Conservation (phyloP, 1,140 invertebrate species). For the Anoplolepis gracilipes region DNA sequence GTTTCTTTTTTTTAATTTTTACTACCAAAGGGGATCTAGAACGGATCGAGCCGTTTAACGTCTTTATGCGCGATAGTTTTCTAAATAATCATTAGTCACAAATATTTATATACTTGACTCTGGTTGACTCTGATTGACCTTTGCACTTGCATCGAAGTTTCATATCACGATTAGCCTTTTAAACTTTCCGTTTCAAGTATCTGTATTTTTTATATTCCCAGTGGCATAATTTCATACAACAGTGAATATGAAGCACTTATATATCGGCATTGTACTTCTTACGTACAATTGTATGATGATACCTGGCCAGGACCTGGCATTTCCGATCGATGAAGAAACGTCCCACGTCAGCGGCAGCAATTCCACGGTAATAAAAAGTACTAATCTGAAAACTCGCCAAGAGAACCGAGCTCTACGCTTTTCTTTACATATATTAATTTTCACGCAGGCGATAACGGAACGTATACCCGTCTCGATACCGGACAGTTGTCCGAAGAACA, state of each 20-base stretch:
- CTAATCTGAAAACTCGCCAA: conserved; percentile 3
- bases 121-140: not conserved
- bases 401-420: not conserved
- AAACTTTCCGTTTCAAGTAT: not conserved
- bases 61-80: not conserved
- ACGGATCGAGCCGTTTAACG: not conserved
- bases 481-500: conserved; percentile 87
- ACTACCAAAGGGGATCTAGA: not conserved
- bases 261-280: conserved; percentile 46
- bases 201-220: not conserved
- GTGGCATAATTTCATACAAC: not conserved
- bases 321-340: conserved; percentile 70
- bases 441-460: conserved; percentile 68
- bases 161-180: not conserved
- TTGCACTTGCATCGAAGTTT: not conserved
- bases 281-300: conserved; percentile 46
- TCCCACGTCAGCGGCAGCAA: conserved; percentile 68
- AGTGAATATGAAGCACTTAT: conserved; percentile 66
- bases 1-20: not conserved
- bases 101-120: not conserved
- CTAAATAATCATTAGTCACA: not conserved
- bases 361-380: conserved; percentile 63
- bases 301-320: conserved; percentile 74
- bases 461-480: conserved; percentile 86
- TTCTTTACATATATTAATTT: not conserved